Evolutionary conservation across 2,888 invertebrate species (phyloP).

Genomic region (Melipona beecheii): DNA sequence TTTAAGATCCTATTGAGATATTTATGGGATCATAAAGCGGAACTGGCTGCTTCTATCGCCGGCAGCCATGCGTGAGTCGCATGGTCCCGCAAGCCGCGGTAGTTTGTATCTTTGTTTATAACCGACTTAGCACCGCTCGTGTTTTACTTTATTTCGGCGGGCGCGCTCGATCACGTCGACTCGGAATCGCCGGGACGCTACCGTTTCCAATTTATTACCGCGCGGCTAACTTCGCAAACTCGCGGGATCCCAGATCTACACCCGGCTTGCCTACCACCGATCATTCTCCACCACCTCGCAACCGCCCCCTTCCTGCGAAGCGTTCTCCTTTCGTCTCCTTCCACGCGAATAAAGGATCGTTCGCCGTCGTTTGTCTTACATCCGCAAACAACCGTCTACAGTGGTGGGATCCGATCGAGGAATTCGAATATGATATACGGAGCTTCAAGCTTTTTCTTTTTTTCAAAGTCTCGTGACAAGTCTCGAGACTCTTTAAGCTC

Average conservation of each 20-base stretch:
- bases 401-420: too few relatives aligned
- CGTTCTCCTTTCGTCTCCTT: neutral
- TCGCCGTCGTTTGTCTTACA: neutral
- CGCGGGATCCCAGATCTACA: slow-evolving; percentile 20
- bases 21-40: slow-evolving; percentile 81
- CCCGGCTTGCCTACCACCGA: neutral
- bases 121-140: slow-evolving; percentile 57
- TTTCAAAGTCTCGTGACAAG: too few relatives aligned
- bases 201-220: slow-evolving; percentile 54
- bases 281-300: too few relatives aligned
- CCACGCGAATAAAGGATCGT: neutral
- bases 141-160: slow-evolving; percentile 64
- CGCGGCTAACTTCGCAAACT: slow-evolving; percentile 26
- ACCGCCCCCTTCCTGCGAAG: neutral
- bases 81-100: slow-evolving; percentile 55
- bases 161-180: slow-evolving; percentile 56
- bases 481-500: too few relatives aligned
- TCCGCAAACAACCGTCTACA: too few relatives aligned
- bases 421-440: too few relatives aligned
- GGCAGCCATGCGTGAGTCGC: slow-evolving; percentile 71
- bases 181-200: slow-evolving; percentile 34
- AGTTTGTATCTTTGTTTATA: slow-evolving; percentile 74
- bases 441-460: too few relatives aligned
- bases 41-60: slow-evolving; percentile 76
- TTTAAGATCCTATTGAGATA: slow-evolving; percentile 81